Evolutionary conservation across 2,113 vertebrate genomes (phyloP).

Genomic region (Climacteris rufus): DNA sequence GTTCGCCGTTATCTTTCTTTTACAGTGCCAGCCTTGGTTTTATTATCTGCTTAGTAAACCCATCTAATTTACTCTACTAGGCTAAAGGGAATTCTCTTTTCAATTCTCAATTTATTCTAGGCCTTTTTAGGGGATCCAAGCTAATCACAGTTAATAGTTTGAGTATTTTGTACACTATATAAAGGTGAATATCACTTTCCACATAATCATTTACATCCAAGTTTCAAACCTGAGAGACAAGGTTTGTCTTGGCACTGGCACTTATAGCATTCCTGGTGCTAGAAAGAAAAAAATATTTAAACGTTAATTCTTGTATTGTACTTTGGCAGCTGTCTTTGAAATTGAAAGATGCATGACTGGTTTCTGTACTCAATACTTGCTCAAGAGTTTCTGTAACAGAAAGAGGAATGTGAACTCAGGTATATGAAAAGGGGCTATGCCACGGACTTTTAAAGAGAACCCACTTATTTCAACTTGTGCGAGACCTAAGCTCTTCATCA

Average conservation of each 20-base stretch:
- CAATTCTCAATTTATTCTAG: neutral
- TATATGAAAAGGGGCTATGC: neutral
- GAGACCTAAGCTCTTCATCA: neutral
- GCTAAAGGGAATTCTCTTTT: slow-evolving; percentile 24
- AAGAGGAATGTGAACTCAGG: neutral
- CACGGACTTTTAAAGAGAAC: neutral
- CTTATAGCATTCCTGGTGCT: neutral
- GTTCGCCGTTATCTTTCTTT: neutral
- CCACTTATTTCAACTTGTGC: neutral
- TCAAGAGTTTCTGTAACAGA: neutral
- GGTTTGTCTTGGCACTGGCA: neutral
- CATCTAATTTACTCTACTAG: slow-evolving; percentile 22
- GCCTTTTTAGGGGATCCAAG: neutral
- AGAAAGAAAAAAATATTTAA: neutral
- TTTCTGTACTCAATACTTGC: neutral
- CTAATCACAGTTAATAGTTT: neutral
- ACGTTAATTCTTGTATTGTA: neutral
- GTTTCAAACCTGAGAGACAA: neutral
- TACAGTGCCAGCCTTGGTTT: neutral
- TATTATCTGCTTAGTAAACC: slow-evolving; percentile 37
- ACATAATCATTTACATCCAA: neutral
- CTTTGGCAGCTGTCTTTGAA: neutral
- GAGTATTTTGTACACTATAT: neutral
- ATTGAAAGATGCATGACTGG: neutral
- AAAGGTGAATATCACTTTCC: neutral